These are phyloP conservation scores for Diadegma fenestrale DNA, from an alignment of 2,888 invertebrate genomes.

Conservation along the genomic window DNA sequence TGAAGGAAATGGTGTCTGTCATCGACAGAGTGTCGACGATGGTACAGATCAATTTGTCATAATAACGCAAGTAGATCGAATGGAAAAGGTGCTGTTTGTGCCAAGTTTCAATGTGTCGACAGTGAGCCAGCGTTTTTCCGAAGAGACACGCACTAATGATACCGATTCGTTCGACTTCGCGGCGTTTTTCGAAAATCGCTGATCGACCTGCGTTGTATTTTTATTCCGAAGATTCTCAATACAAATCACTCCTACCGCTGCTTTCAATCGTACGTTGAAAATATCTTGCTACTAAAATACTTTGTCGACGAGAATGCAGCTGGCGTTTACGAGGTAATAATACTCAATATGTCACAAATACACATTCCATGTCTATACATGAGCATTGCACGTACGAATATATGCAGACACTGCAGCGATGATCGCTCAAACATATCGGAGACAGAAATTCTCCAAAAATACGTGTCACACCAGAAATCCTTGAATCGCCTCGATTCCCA, in stretches of 20 bases:
- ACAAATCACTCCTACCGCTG: conserved; percentile 7
- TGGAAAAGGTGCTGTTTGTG: conserved; percentile 61
- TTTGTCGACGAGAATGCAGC: conserved; percentile 60
- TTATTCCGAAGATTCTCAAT: conserved; percentile 7
- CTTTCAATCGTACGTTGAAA: conserved; percentile 45
- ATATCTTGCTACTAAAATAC: conserved; percentile 45
- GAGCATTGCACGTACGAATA: neutral
- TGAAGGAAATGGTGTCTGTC: conserved; percentile 23
- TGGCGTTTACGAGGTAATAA: conserved; percentile 53
- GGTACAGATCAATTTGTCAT: conserved; percentile 73
- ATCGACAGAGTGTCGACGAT: neutral
- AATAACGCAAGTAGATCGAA: conserved; percentile 64
- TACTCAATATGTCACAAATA: conserved; percentile 25
- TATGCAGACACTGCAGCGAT: conserved; percentile 30
- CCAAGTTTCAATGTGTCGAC: conserved; percentile 59
- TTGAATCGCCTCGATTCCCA: conserved; percentile 5
- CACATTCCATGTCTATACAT: neutral
- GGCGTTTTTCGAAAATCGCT: conserved; percentile 53
- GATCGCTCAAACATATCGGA: conserved; percentile 55
- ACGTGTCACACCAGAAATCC: neutral
- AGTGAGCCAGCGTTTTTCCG: conserved; percentile 67
- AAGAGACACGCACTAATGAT: conserved; percentile 75
- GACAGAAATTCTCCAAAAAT: conserved; percentile 39
- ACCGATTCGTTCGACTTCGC: conserved; percentile 78
- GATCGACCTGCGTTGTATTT: conserved; percentile 41